Base-by-base conservation (phyloP, 1,140 invertebrate genomes). In the Frieseomelitta varia region DNA sequence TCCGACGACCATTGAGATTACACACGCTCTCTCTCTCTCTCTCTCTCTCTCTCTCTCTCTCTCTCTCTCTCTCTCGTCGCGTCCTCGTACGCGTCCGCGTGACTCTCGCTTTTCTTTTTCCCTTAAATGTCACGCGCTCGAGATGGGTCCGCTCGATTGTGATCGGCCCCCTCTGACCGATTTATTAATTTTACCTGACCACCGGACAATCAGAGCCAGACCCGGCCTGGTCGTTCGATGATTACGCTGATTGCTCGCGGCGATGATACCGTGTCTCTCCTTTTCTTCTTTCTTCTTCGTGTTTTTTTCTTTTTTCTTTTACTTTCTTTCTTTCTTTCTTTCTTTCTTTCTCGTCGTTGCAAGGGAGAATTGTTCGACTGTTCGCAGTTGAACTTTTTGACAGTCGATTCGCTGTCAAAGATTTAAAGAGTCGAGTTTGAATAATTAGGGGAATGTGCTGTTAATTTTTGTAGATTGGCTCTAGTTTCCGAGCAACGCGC, bases 1-100 rank as follows among this genome's bases (percentile, higher is more conserved):
- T 88, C 90, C 86, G 88, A 87, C 90, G 87, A 92, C 90, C 91
- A 92, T 93, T 93, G 85, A 92, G 93, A 94, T 93, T 92, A 90
- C 90, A 81, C n/a, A n/a, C n/a, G n/a, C 82, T 39, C 39, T 91
- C 90, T 82, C 89, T 83, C 83, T n/a, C 88, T 89, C 90, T 39
- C 39, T 39, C 39, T 39, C 39, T 39, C 39, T 39, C 39, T 39
- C 39, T 39, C 39, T 39, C 39, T 39, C 39, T 39, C 34, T 34
- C 34, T 34, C 2, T 82, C 89, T 82, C 82, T 39, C 39, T 91
- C 90, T 82, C 89, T 83, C 83, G 80, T 34, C 79, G 87, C 82
- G 58, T 10, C 58, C 74, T 21, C n/a, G 30, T 30, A 30, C 30
- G 30, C 30, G 30, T 30, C 30, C 30, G 30, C 30, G 56, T n/a